Evolutionary conservation across 2,113 vertebrate genomes (phyloP), one percentile per base, ranked within the genome.

Genomic region (Nothobranchius furzeri): DNA sequence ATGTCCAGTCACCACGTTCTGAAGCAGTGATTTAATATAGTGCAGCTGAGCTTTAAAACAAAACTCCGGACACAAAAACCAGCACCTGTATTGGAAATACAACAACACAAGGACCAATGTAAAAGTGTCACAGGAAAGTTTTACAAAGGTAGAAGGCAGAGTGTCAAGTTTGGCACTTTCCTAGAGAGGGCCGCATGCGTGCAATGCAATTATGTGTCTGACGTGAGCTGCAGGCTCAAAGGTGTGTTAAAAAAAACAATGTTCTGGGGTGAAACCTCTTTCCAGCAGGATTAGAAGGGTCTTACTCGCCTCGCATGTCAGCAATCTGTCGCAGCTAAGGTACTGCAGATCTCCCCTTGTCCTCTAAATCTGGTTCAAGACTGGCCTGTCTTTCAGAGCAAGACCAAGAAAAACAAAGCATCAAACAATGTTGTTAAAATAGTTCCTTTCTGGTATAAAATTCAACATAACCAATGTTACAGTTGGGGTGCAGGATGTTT

Each of bases 261-360:
- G 52, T 20, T 79, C 81, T 59, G 8, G 30, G 4, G 40, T 81
- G 63, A 83, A 71, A 84, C 64, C 48, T 68, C 61, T 73, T 68
- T 81, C 53, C 45, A 68, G 64, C 64, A 11, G 61, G 77, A 79
- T 90, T 88, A 84, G 30, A 59, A 4, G 25, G 64, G 25, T 60
- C 60, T 78, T 64, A 75, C 64, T 64, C 78, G 56, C 20, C 35
- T 68, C 60, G 60, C 57, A 73, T 53, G 64, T 57, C 63, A 76
- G 13, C 46, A 60, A 13, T 58, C 63, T 62, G 59, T 37, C 43
- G 14, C 58, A 53, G 12, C 55, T 60, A 50, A 7, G 60, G 46
- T 45, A 60, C 20, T 0, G 36, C 37, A 35, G 53, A 42, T 67
- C 37, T 70, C 37, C 15, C 47, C 43, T 58, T 68, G 47, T 73